Evolutionary conservation across 1,140 invertebrate species (phyloP), one percentile per base, ranked within the genome.

Genomic region (Ips typographus): DNA sequence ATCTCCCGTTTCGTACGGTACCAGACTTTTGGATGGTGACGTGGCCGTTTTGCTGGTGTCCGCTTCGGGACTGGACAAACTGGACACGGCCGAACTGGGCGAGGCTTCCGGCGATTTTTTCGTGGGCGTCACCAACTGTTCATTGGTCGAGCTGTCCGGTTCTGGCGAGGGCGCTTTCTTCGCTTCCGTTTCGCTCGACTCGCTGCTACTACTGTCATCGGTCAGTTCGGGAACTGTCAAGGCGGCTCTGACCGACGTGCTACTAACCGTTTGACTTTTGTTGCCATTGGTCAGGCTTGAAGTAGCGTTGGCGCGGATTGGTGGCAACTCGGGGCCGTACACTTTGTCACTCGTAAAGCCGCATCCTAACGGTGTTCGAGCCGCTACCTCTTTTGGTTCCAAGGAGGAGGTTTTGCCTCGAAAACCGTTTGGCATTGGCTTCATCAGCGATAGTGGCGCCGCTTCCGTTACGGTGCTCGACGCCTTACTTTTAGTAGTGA

Each of bases 1-100:
- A 65, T 78, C 75, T 4, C 78, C 77, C n/a, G 72, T 72, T 44
- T 80, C 79, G 57, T 80, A 80, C 4, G 79, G 79, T 5, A 80
- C 79, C 60, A 80, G 56, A 51, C 70, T 55, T 63, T 78, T 77
- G 2, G 69, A 71, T 7, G 69, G 62, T 22, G 67, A 69, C 40
- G 52, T 37, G 22, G 52, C 38, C 8, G 7, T 69, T 43, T 70
- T 70, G 36, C 37, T 70, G 2, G 2, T 38, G 2, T n/a, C 40
- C 22, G 47, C 51, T 41, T 73, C 72, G 0, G 72, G 69, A 42
- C 72, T 73, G 41, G 67, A 69, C 43, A 71, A 43, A 47, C 70
- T 73, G 2, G 72, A 71, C 36, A 70, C 47, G 53, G 66, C 71
- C 22, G 65, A 57, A 8, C 58, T 58, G n/a, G 66, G 60, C 6